phyloP scores from a whole-genome alignment of 1,140 invertebrate genomes.

The Lucilia sericata region DNA sequence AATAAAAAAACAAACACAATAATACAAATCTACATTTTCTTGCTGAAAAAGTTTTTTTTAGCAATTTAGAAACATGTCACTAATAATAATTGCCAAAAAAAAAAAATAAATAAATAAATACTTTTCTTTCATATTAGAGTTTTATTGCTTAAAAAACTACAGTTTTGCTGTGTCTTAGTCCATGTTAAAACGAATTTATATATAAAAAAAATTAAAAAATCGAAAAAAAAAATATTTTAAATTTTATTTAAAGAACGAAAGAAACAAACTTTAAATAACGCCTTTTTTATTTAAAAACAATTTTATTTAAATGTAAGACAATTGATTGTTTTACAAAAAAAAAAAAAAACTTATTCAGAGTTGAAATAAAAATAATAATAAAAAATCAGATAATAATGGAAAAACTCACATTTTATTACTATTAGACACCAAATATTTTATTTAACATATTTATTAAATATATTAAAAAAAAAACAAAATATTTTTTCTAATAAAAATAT shows the following conservation, averaged over 20 bases:
- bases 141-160: constrained; percentile 44
- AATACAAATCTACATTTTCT: constrained; percentile 13
- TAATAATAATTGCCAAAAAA: constrained; percentile 39
- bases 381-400: constrained; percentile 2
- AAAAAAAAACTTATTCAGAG: constrained; percentile 4
- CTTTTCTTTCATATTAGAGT: constrained; percentile 37
- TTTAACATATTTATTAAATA: constrained; percentile 39
- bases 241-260: not conserved
- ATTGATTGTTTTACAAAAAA: constrained; percentile 9
- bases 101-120: constrained; percentile 37
- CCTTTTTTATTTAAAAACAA: constrained; percentile 25
- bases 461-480: constrained; percentile 43
- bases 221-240: constrained; percentile 39
- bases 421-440: constrained; percentile 48
- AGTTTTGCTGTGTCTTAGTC: constrained; percentile 51
- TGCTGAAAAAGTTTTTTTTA: constrained; percentile 25
- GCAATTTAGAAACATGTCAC: constrained; percentile 21
- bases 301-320: not conserved
- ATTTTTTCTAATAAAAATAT: constrained; percentile 19
- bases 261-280: not conserved
- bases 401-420: constrained; percentile 31
- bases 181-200: constrained; percentile 50
- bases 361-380: constrained; percentile 31
- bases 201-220: constrained; percentile 20
- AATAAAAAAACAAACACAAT: not conserved